Evolutionary conservation across 1,140 invertebrate species (phyloP).

Genomic region (Laupala kohalensis): DNA sequence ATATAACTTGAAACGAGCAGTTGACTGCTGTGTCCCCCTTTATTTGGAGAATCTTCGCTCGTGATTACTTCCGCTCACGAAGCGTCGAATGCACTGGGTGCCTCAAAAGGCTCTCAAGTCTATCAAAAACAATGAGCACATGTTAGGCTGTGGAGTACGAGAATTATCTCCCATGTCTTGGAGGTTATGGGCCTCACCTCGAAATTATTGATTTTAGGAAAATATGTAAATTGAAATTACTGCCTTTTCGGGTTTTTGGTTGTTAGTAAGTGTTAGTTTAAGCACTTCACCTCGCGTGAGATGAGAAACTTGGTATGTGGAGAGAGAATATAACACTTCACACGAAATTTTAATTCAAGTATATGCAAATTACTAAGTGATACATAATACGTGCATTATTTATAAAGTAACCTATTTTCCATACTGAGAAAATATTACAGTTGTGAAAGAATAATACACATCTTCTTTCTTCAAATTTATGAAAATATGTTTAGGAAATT

Average conservation of each 20-base stretch:
- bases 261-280: background rate
- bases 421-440: too few relatives aligned
- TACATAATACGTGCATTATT: too few relatives aligned
- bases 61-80: background rate
- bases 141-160: background rate
- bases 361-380: too few relatives aligned
- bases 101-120: background rate
- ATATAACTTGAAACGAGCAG: background rate
- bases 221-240: background rate
- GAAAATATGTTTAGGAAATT: too few relatives aligned
- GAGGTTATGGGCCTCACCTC: background rate
- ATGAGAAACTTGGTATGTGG: too few relatives aligned
- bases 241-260: background rate
- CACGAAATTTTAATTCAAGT: too few relatives aligned
- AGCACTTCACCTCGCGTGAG: background rate
- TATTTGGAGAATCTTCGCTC: background rate
- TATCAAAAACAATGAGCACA: background rate
- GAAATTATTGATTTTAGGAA: too few relatives aligned
- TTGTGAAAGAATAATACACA: too few relatives aligned
- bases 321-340: too few relatives aligned
- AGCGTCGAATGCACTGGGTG: background rate
- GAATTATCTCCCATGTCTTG: background rate
- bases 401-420: too few relatives aligned
- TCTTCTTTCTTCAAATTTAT: too few relatives aligned
- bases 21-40: background rate